Evolutionary conservation across 2,888 invertebrate genomes (phyloP), one percentile per base, ranked within the genome.

Genomic region (Ichneumoninae sp.): DNA sequence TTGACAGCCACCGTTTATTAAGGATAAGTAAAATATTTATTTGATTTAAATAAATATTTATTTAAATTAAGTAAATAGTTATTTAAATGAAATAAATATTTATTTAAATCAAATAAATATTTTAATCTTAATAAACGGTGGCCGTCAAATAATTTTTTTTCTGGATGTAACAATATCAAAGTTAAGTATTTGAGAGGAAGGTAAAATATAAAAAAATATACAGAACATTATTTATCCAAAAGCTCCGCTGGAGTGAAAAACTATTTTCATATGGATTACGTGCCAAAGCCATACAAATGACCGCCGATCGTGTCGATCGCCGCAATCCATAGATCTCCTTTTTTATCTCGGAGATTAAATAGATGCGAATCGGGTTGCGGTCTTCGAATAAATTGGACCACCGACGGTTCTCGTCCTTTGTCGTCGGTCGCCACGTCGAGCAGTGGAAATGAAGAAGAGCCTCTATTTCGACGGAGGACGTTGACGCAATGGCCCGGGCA

Each of bases 401-500:
- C 40, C n/a, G 71, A 26, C 10, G 22, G 26, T 73, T 30, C 57
- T 63, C 26, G 44, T 4, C 26, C 47, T 16, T 40, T 13, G n/a
- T 71, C 36, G 71, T 40, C 60, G 57, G 8, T 60, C 13, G 26
- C 19, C 7, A 6, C 44, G 60, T 36, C 26, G 47, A 57, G n/a
- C 30, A 60, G 60, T 26, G 30, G 44, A 70, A 36, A 52, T 73
- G 54, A 66, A 26, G 66, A 60, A 60, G 66, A 71, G 60, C 36
- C 79, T 80, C 76, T 63, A 71, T 69, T 80, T 70, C 68, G 52
- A 80, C 70, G 13, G 74, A 57, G 73, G 69, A 69, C 80, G 30
- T 83, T 57, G 79, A 77, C 74, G 76, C 77, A 77, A 68, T 26
- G 79, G 68, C 63, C 66, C 52, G 71, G 71, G 52, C 44, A 22